Evolutionary conservation across 23 tunicate species (phyloP).

Genomic region (Halocynthia aurantium): DNA sequence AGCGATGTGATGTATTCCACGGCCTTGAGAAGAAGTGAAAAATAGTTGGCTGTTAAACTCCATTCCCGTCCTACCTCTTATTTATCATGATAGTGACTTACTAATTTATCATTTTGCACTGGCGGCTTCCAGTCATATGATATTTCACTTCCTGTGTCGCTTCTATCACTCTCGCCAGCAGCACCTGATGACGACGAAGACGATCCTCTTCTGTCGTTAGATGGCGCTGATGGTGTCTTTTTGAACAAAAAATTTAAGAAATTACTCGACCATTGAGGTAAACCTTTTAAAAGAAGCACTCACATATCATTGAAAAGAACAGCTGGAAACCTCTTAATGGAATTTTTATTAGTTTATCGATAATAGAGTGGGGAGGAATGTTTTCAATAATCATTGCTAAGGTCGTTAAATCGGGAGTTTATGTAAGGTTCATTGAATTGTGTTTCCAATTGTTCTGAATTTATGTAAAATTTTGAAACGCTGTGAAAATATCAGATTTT

Average conservation of each 20-base stretch:
- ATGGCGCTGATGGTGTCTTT: conserved; percentile 15
- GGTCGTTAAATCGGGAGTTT: too few species aligned
- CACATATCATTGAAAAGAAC: too few species aligned
- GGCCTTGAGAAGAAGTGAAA: conserved; percentile 22
- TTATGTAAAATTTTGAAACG: too few species aligned
- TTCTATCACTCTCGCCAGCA: not conserved
- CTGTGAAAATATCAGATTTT: too few species aligned
- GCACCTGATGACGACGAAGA: conserved; percentile 8
- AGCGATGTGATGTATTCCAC: conserved; percentile 47
- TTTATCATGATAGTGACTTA: conserved; percentile 5
- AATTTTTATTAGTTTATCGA: too few species aligned
- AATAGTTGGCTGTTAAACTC: not conserved
- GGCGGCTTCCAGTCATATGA: conserved; percentile 78
- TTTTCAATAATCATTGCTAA: too few species aligned
- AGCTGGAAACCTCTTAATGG: not conserved
- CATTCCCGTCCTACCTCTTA: not conserved
- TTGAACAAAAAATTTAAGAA: too few species aligned
- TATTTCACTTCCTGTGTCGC: not conserved
- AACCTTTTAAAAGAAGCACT: too few species aligned
- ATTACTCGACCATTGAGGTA: too few species aligned
- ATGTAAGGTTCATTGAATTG: too few species aligned
- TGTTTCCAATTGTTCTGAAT: too few species aligned
- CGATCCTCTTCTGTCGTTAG: conserved; percentile 22
- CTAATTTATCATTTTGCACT: conserved; percentile 46
- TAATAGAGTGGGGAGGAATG: too few species aligned